phyloP scores from a whole-genome alignment of 2,113 vertebrate genomes.

The Cettia cetti region DNA sequence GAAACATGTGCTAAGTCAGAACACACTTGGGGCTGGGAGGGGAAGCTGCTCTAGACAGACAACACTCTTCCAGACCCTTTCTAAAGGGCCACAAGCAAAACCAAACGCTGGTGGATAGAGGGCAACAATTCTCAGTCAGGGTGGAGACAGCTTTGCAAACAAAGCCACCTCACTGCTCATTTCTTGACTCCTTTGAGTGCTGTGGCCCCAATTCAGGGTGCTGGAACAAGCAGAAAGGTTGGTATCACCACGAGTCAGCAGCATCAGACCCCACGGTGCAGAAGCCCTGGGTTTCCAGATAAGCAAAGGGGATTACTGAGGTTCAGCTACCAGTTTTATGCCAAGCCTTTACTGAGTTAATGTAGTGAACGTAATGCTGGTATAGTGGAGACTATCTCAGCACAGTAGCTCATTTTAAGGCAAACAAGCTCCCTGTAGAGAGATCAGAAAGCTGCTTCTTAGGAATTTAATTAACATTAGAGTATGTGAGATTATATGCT shows the following conservation, averaged over 20 bases:
- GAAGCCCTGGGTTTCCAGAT: constrained; percentile 29
- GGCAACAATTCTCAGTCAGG: neutral
- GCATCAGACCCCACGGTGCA: neutral
- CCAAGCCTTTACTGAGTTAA: constrained; percentile 62
- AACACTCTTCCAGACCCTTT: neutral
- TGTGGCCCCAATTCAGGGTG: neutral
- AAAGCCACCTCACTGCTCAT: neutral
- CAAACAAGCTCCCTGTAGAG: constrained; percentile 51
- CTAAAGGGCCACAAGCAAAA: neutral
- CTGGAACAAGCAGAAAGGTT: neutral
- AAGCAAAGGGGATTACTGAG: constrained; percentile 45
- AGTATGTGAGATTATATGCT: constrained; percentile 35
- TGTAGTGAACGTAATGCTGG: constrained; percentile 62
- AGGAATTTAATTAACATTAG: constrained; percentile 58
- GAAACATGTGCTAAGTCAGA: neutral
- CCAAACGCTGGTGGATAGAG: accelerated
- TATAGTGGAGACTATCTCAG: constrained; percentile 52
- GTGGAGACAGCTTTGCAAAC: neutral
- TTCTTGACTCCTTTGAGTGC: neutral
- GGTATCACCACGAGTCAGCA: neutral
- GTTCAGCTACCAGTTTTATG: constrained; percentile 1
- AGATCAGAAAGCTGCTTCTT: constrained; percentile 46
- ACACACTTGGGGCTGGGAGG: neutral
- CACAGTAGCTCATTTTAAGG: constrained; percentile 54
- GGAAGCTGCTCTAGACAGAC: neutral